A percentile compares a stretch with the other conserved stretches of the same genome.
phyloP scores from a whole-genome alignment of 2,888 invertebrate genomes.

The Acrobasis consociella region DNA sequence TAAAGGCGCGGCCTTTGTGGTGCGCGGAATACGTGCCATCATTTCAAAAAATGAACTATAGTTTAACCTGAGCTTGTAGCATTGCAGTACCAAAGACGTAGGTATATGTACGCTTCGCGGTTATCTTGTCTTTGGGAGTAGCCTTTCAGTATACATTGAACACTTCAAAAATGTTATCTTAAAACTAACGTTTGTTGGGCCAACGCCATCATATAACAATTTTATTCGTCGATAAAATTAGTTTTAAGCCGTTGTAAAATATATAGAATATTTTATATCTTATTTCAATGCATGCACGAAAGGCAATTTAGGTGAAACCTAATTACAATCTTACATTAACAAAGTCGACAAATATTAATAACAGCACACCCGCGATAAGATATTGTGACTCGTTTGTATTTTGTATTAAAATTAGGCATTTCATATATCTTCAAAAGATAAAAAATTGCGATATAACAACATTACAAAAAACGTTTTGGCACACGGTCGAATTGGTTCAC shows the following conservation, averaged over 20 bases:
- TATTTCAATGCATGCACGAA: constrained; percentile 56
- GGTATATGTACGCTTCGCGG: not conserved
- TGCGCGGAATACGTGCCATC: too few relatives aligned
- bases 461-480: constrained; percentile 1
- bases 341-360: constrained; percentile 8
- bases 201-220: constrained; percentile 45
- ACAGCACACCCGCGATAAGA: constrained; percentile 1
- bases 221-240: constrained; percentile 47
- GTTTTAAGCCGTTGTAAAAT: constrained; percentile 50
- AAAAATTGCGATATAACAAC: not conserved
- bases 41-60: too few relatives aligned
- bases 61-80: too few relatives aligned
- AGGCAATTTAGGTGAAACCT: constrained; percentile 62
- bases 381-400: not conserved
- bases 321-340: constrained; percentile 31
- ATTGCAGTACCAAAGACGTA: too few relatives aligned
- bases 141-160: constrained; percentile 32
- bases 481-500: not conserved
- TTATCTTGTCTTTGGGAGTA: constrained; percentile 9
- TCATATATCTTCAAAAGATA: not conserved
- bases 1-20: too few relatives aligned
- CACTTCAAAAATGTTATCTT: constrained; percentile 40
- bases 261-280: constrained; percentile 41
- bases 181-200: constrained; percentile 46
- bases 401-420: not conserved